A percentile compares a stretch with the other conserved stretches of the same genome.
These are phyloP conservation scores for Caerostris extrusa DNA, from an alignment of 1,140 invertebrate genomes.

Conservation along the genomic window DNA sequence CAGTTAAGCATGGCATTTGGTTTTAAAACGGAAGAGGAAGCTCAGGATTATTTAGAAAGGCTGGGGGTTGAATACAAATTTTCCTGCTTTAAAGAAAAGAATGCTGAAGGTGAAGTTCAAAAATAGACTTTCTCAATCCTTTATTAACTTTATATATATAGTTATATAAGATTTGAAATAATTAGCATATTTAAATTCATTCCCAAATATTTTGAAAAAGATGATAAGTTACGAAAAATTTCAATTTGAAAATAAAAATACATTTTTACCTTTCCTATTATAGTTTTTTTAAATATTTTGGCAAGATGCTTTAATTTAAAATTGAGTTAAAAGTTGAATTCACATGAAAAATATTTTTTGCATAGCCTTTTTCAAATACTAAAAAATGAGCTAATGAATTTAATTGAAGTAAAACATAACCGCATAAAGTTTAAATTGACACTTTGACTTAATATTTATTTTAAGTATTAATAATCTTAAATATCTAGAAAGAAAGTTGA, in stretches of 20 bases:
- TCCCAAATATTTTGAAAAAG: background rate
- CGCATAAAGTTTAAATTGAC: no score
- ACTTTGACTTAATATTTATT: no score
- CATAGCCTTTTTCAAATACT: no score
- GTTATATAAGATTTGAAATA: background rate
- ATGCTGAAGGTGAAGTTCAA: slow-evolving; percentile 86
- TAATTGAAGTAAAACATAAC: no score
- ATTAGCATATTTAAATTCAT: background rate
- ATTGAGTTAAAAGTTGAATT: no score
- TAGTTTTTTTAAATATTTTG: background rate
- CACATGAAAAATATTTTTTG: no score
- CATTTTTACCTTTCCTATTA: background rate
- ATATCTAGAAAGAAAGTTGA: no score
- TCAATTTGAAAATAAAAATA: background rate
- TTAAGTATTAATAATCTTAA: no score
- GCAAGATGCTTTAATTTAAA: no score
- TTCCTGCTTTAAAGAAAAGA: slow-evolving; percentile 92
- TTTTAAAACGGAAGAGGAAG: slow-evolving; percentile 91
- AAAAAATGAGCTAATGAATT: no score
- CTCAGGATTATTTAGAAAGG: slow-evolving; percentile 93
- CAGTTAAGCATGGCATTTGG: background rate
- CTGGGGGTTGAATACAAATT: slow-evolving; percentile 95
- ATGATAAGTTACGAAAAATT: background rate
- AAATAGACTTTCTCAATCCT: background rate
- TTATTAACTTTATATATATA: background rate